Conservation (phyloP, 2,888 invertebrate species). For the Napeogenes sylphis region DNA sequence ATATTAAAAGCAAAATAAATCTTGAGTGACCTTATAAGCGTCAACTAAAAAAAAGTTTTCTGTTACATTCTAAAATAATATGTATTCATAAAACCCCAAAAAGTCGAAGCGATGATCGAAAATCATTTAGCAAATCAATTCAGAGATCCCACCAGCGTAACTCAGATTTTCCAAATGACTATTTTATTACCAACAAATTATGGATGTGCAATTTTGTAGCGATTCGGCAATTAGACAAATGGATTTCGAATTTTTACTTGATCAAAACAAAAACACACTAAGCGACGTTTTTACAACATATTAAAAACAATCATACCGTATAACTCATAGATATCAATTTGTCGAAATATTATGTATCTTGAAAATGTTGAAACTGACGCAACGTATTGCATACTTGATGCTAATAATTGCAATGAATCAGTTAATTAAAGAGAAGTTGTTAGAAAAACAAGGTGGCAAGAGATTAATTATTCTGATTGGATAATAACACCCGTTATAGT, state of each 20-base stretch:
- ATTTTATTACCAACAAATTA: slow-evolving; percentile 56
- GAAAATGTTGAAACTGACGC: slow-evolving; percentile 25
- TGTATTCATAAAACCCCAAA: slow-evolving; percentile 11
- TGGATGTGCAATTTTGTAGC: slow-evolving; percentile 54
- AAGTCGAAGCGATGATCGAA: slow-evolving; percentile 18
- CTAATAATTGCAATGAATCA: slow-evolving; percentile 42
- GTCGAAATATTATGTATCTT: slow-evolving; percentile 6
- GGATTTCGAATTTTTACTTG: slow-evolving; percentile 42
- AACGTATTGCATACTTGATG: slow-evolving; percentile 32
- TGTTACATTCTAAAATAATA: neutral
- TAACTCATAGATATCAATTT: neutral
- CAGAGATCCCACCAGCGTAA: slow-evolving; percentile 38
- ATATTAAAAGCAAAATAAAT: too few species aligned
- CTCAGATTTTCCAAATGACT: slow-evolving; percentile 47
- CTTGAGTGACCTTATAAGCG: too few species aligned
- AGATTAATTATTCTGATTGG: slow-evolving; percentile 57
- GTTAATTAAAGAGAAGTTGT: slow-evolving; percentile 43
- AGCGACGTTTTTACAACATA: neutral
- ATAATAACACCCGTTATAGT: slow-evolving; percentile 44
- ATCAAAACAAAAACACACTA: slow-evolving; percentile 20
- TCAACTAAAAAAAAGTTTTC: too few species aligned
- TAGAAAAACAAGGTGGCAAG: slow-evolving; percentile 52
- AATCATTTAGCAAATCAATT: slow-evolving; percentile 32
- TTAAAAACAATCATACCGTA: too few species aligned
- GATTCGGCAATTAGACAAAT: slow-evolving; percentile 54